Evolutionary conservation across 2,888 invertebrate genomes (phyloP), one percentile per base, ranked within the genome.

Genomic region (Microplitis deprimator): DNA sequence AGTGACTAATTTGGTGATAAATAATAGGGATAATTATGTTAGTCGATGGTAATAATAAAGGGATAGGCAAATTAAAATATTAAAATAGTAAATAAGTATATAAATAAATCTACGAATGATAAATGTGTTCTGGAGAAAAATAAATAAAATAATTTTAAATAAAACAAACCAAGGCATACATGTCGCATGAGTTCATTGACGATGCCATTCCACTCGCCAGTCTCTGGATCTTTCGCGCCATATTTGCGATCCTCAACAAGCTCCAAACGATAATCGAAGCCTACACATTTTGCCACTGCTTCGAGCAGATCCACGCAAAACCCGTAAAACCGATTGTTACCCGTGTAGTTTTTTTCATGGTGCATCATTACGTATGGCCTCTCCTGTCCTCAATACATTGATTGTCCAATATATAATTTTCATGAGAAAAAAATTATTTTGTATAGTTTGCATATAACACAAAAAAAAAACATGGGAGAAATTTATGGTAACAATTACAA

Each of bases 251-350:
- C 94, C 4, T 94, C 94, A 41, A 94, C 94, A 81, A 94, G 90
- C 73, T 94, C 93, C 84, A 95, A 89, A 77, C 93, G 92, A 88
- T 94, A 95, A 83, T 93, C 93, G 89, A 95, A 95, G 69, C 94
- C 94, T 60, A 94, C 92, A 85, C 93, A 92, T 81, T 91, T 92
- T 1, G 94, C 92, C 82, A 95, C 92, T 77, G 92, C 91, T 85
- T 94, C 93, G 83, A 95, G 91, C 68, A 95, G 91, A 88, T 96
- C 95, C 80, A 95, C 93, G 90, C 95, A 95, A 90, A 95, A 96
- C 73, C 95, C 95, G 89, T 93, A 95, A 90, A 94, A 96, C 77
- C 94, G 91, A 81, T 92, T 92, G 87, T 96, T 95, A 68, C 94
- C 94, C 10, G 93, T 93, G 88, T 92, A 93, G 87, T 94, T 94